These are phyloP conservation scores for Macrophya annulata DNA, from an alignment of 2,888 invertebrate species.

Conservation along the genomic window DNA sequence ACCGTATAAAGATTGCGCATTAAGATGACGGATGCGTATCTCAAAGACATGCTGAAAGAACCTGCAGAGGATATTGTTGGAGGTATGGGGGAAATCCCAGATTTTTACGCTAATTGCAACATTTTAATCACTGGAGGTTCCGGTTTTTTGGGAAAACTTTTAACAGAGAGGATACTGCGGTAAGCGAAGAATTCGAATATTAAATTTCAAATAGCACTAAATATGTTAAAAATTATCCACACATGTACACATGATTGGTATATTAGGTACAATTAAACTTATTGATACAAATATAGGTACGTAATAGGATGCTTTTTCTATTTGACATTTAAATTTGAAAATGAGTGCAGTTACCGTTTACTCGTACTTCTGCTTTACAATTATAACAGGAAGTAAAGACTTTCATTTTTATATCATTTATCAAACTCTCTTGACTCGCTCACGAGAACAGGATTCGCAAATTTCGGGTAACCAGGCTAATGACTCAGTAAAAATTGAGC, in stretches of 20 bases:
- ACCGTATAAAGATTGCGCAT: conserved; percentile 11
- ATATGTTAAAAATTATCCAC: background rate
- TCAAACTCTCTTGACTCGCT: background rate
- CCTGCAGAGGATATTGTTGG: background rate
- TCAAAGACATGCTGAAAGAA: conserved; percentile 58
- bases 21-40: conserved; percentile 48
- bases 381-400: background rate
- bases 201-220: background rate
- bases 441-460: too few species aligned
- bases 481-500: too few species aligned
- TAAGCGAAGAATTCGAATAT: conserved; percentile 61
- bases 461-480: too few species aligned
- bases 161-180: conserved; percentile 77
- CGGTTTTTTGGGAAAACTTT: conserved; percentile 75
- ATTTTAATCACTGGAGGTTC: conserved; percentile 76
- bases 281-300: too few species aligned
- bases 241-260: too few species aligned
- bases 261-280: too few species aligned
- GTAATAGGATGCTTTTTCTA: too few species aligned
- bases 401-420: background rate
- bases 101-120: conserved; percentile 71
- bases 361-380: background rate
- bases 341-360: background rate
- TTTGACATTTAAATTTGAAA: background rate
- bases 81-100: conserved; percentile 67